phyloP scores from a whole-genome alignment of 2,113 vertebrate species.

The Apodemus speciosus region DNA sequence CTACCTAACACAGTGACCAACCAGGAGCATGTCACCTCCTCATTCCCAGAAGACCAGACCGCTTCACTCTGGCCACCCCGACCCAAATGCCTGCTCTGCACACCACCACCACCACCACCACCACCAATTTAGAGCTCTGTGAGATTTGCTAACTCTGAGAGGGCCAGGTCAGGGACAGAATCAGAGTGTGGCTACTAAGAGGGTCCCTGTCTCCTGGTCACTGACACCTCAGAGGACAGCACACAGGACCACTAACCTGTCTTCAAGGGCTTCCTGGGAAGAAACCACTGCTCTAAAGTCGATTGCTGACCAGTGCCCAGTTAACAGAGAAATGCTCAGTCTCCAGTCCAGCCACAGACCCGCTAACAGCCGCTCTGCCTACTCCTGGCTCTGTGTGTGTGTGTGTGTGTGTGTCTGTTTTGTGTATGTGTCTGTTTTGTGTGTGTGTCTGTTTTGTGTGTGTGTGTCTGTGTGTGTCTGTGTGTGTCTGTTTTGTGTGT shows the following conservation, averaged over 20 bases:
- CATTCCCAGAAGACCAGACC: constrained; percentile 20
- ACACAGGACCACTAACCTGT: not conserved
- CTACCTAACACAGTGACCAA: not conserved
- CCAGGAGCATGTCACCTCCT: not conserved
- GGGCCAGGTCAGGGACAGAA: not conserved
- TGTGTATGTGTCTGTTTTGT: not conserved
- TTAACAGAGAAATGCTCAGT: not conserved
- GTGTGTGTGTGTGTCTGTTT: too few species aligned
- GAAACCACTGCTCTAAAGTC: not conserved
- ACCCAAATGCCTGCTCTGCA: not conserved
- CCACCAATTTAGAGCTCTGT: constrained; percentile 28
- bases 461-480: not conserved
- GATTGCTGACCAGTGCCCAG: not conserved
- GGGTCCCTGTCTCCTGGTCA: not conserved
- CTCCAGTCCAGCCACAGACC: not conserved
- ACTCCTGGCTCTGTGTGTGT: not conserved
- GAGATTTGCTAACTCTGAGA: constrained; percentile 49
- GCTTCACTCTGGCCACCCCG: not conserved
- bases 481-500: not conserved
- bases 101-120: not conserved
- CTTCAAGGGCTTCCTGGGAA: not conserved
- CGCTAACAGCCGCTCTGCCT: constrained; percentile 14
- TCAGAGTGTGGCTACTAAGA: not conserved
- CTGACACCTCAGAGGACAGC: constrained; percentile 29
- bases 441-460: not conserved